These are phyloP conservation scores for Falco novaeseelandiae DNA, from an alignment of 2,797 vertebrate species.

Conservation along the genomic window DNA sequence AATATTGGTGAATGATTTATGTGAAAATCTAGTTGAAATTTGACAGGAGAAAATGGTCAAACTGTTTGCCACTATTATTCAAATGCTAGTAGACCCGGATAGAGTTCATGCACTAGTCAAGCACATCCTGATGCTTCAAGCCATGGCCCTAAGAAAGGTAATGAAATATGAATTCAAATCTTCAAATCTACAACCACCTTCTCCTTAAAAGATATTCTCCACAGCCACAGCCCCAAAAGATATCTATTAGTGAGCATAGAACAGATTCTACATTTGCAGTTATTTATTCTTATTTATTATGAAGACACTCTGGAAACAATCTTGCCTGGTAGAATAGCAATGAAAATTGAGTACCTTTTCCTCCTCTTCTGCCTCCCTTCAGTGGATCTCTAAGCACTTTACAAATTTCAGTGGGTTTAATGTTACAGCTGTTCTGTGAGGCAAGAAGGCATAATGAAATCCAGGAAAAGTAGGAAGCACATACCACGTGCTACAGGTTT, in stretches of 20 bases:
- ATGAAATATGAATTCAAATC: background rate
- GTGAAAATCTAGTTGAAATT: slow-evolving; percentile 13
- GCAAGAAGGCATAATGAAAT: slow-evolving; percentile 43
- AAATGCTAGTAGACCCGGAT: background rate
- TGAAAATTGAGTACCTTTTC: slow-evolving; percentile 48
- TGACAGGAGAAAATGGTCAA: slow-evolving; percentile 29
- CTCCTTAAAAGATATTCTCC: background rate
- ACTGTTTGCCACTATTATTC: slow-evolving; percentile 4
- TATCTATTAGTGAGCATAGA: background rate
- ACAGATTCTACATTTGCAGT: background rate
- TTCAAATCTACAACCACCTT: background rate
- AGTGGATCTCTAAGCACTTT: slow-evolving; percentile 52
- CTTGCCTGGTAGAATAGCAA: background rate
- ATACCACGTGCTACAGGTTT: background rate
- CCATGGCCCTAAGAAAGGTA: background rate
- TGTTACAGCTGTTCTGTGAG: slow-evolving; percentile 47
- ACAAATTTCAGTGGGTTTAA: slow-evolving; percentile 33
- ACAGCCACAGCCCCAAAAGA: background rate
- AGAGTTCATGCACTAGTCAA: background rate
- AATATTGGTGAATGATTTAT: slow-evolving; percentile 34
- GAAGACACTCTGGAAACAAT: background rate
- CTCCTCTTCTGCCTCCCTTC: slow-evolving; percentile 18
- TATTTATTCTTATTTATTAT: slow-evolving; percentile 50
- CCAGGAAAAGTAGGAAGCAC: background rate
- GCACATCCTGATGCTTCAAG: background rate